Percentiles rank a stretch among this genome's conserved stretches.
Evolutionary conservation across 2,888 invertebrate species (phyloP).

Genomic region (Amphimallon solstitiale): DNA sequence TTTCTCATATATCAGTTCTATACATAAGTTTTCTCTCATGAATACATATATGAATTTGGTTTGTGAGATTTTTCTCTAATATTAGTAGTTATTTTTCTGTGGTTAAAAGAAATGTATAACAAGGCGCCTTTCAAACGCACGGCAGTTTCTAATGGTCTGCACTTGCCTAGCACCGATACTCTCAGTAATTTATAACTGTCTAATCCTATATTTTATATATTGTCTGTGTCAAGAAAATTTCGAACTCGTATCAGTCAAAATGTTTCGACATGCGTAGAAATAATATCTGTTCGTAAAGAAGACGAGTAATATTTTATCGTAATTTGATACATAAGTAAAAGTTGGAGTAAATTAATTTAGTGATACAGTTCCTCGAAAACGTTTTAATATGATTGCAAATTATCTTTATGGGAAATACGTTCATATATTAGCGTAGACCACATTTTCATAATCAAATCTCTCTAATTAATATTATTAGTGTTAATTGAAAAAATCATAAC

Average conservation of each 20-base stretch:
- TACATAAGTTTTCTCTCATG: constrained; percentile 4
- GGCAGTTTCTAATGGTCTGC: constrained; percentile 2
- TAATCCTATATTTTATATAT: neutral
- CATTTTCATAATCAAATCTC: too few species aligned
- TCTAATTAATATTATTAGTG: too few species aligned
- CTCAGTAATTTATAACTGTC: neutral
- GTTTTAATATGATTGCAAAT: too few species aligned
- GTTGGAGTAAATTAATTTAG: too few species aligned
- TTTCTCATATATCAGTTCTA: constrained; percentile 14
- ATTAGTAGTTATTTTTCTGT: neutral
- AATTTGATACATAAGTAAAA: too few species aligned
- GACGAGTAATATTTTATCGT: neutral
- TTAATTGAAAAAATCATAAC: too few species aligned
- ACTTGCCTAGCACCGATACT: neutral
- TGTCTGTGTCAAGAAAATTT: constrained; percentile 6
- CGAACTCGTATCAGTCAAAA: constrained; percentile 9
- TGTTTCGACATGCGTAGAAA: neutral
- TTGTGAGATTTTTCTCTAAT: neutral
- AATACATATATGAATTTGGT: neutral
- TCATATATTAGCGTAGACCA: too few species aligned
- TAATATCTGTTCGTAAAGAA: neutral
- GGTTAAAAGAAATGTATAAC: neutral
- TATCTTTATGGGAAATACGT: too few species aligned
- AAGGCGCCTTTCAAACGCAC: neutral
- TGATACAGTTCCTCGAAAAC: too few species aligned